Percentiles rank a stretch among this genome's conserved stretches.
Conservation (phyloP, 2,113 vertebrate species). For the Ovis canadensis region DNA sequence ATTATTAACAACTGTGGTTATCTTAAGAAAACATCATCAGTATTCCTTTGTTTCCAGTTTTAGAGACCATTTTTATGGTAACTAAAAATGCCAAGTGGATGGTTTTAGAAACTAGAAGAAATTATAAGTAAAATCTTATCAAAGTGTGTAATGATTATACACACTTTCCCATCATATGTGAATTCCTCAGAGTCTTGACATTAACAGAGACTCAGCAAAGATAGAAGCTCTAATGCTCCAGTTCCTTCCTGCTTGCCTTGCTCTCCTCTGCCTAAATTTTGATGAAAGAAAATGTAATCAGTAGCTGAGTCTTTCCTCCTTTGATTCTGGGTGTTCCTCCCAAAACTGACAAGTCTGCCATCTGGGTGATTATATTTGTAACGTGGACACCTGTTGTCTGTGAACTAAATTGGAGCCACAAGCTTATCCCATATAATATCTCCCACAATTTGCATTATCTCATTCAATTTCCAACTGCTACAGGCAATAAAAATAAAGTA, state of each 20-base stretch:
- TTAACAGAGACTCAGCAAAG: background rate
- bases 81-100: background rate
- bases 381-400: slow-evolving; percentile 53
- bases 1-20: background rate
- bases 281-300: slow-evolving; percentile 43
- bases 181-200: background rate
- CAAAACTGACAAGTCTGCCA: slow-evolving; percentile 59
- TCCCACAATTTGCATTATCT: slow-evolving; percentile 50
- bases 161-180: background rate
- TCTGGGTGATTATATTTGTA: slow-evolving; percentile 58
- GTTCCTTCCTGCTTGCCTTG: background rate
- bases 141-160: background rate
- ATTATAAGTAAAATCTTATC: slow-evolving; percentile 17
- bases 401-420: slow-evolving; percentile 47
- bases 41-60: slow-evolving; percentile 31
- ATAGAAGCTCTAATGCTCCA: background rate
- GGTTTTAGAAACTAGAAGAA: background rate
- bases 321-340: slow-evolving; percentile 32
- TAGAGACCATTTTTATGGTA: slow-evolving; percentile 2
- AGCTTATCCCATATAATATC: slow-evolving; percentile 16
- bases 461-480: slow-evolving; percentile 31
- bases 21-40: slow-evolving; percentile 14
- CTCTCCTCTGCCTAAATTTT: slow-evolving; percentile 8
- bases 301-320: slow-evolving; percentile 43
- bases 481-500: slow-evolving; percentile 44